A percentile compares a stretch with the other conserved stretches of the same genome.
Conservation (phyloP, 2,888 invertebrate genomes). For the Brenthis hecate region DNA sequence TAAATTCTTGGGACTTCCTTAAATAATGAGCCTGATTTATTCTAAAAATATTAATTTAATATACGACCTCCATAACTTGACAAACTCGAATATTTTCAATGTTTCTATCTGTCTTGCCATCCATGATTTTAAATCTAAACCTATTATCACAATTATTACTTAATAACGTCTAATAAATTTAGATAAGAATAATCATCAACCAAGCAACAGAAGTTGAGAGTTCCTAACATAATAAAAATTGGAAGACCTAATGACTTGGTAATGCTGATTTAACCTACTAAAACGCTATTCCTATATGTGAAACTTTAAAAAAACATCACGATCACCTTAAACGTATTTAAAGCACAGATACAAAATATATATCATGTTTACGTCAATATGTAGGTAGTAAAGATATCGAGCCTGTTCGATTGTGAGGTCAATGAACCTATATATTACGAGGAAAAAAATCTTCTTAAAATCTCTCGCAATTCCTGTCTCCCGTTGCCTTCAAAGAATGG, state of each 20-base stretch:
- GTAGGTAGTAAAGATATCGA: slow-evolving; percentile 33
- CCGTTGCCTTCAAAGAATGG: slow-evolving; percentile 63
- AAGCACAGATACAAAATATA: slow-evolving; percentile 23
- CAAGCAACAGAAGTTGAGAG: not conserved
- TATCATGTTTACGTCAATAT: slow-evolving; percentile 33
- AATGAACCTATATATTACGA: slow-evolving; percentile 53
- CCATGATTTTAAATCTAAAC: too few relatives aligned
- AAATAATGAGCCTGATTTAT: too few relatives aligned
- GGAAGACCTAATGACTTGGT: not conserved
- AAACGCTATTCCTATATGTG: not conserved
- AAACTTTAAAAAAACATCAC: slow-evolving; percentile 16
- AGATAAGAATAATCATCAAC: too few relatives aligned
- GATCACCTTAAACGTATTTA: slow-evolving; percentile 23
- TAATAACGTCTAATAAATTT: too few relatives aligned
- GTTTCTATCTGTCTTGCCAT: not conserved
- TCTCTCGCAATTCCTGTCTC: slow-evolving; percentile 61
- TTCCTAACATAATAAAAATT: not conserved
- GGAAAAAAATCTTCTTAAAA: slow-evolving; percentile 55
- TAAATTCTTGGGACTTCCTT: too few relatives aligned
- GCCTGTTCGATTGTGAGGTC: slow-evolving; percentile 47
- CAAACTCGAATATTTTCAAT: not conserved
- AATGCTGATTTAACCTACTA: slow-evolving; percentile 9
- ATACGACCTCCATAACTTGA: too few relatives aligned
- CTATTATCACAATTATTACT: too few relatives aligned
- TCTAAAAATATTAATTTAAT: too few relatives aligned